phyloP scores from a whole-genome alignment of 2,113 vertebrate genomes.

The Epinephelus cyanopodus region DNA sequence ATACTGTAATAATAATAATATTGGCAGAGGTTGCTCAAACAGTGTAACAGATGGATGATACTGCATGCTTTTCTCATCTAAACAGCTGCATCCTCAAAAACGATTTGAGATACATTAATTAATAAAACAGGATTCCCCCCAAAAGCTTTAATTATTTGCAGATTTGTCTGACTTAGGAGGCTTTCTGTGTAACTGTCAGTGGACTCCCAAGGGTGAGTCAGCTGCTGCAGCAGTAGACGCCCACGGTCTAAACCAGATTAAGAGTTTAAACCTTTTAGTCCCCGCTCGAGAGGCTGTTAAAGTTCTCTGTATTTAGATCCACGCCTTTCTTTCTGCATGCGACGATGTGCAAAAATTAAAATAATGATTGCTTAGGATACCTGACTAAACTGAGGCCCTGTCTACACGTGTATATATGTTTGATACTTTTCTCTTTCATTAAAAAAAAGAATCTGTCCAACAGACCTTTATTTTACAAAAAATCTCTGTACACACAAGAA shows the following conservation, averaged over 20 bases:
- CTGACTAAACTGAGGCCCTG: too few relatives aligned
- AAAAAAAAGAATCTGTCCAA: too few relatives aligned
- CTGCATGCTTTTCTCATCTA: slow-evolving; percentile 16
- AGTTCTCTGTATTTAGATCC: slow-evolving; percentile 20
- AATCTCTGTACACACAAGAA: too few relatives aligned
- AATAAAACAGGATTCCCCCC: slow-evolving; percentile 35
- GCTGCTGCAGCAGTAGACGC: slow-evolving; percentile 39
- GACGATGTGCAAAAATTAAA: background rate
- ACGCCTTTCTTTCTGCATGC: background rate
- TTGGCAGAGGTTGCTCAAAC: slow-evolving; percentile 11
- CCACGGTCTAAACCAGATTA: slow-evolving; percentile 66
- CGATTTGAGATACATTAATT: slow-evolving; percentile 30
- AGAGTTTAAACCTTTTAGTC: slow-evolving; percentile 60
- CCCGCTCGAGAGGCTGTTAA: slow-evolving; percentile 39
- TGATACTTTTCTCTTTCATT: too few relatives aligned
- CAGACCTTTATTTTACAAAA: too few relatives aligned
- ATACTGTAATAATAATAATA: background rate
- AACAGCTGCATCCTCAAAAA: slow-evolving; percentile 22
- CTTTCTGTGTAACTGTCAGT: slow-evolving; percentile 32
- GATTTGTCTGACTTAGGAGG: slow-evolving; percentile 62
- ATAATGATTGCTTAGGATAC: background rate
- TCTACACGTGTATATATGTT: too few relatives aligned
- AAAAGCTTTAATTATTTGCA: slow-evolving; percentile 66
- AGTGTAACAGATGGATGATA: slow-evolving; percentile 28
- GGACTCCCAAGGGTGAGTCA: slow-evolving; percentile 49